Percentiles rank a stretch among this genome's conserved stretches.
Conservation (phyloP, 1,140 invertebrate species). For the Paralvinella palmiformis region DNA sequence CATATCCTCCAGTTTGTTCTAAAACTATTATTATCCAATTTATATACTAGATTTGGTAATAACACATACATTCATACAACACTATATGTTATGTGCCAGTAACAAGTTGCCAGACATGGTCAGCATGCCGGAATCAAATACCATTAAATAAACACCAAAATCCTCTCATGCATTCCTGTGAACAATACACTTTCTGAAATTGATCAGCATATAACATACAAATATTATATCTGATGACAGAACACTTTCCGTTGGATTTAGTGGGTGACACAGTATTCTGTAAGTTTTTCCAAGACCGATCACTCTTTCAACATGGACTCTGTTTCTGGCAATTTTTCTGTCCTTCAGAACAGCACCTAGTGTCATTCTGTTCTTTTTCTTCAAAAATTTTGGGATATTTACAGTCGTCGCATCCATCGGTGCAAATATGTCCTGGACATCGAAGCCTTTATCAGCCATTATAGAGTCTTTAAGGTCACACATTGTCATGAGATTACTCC, state of each 20-base stretch:
- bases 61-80: too few relatives aligned
- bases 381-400: constrained; percentile 21
- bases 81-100: too few relatives aligned
- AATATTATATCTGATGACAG: constrained; percentile 17
- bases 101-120: too few relatives aligned
- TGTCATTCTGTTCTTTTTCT: constrained; percentile 20
- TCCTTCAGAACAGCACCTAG: constrained; percentile 20
- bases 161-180: constrained; percentile 15
- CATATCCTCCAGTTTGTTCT: too few relatives aligned
- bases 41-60: too few relatives aligned
- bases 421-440: constrained; percentile 25
- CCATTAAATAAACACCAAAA: too few relatives aligned
- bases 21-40: too few relatives aligned
- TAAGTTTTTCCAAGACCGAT: constrained; percentile 22
- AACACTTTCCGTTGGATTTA: constrained; percentile 5
- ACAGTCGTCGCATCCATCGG: constrained; percentile 16
- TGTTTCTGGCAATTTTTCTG: constrained; percentile 18
- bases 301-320: constrained; percentile 25
- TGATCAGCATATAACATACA: constrained; percentile 20
- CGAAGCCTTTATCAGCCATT: constrained; percentile 25
- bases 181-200: constrained; percentile 24
- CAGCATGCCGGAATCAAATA: too few relatives aligned
- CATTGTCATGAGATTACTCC: constrained; percentile 4
- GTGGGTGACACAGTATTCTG: constrained; percentile 21
- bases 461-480: constrained; percentile 19